Percentiles rank a stretch among this genome's conserved stretches.
These are phyloP conservation scores for Arion vulgaris DNA, from an alignment of 1,140 invertebrate species.

Conservation along the genomic window DNA sequence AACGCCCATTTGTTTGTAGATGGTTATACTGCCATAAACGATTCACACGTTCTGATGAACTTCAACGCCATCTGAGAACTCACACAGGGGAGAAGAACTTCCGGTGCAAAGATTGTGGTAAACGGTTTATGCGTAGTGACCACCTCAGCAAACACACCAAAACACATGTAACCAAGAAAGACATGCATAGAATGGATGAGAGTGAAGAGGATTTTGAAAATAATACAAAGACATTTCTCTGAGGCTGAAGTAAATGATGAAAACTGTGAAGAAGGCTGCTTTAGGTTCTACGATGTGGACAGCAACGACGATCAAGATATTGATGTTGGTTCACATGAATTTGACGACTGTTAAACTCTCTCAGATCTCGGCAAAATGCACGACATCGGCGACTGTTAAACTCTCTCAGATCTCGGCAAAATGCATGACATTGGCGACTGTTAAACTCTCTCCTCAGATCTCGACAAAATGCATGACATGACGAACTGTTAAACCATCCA, in stretches of 20 bases:
- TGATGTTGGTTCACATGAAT: not conserved
- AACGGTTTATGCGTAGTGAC: slow-evolving; percentile 90
- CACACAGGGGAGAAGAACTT: slow-evolving; percentile 97
- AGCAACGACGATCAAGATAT: slow-evolving; percentile 3
- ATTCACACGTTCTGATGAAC: slow-evolving; percentile 94
- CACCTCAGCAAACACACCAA: slow-evolving; percentile 72
- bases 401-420: not conserved
- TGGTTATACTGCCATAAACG: slow-evolving; percentile 90
- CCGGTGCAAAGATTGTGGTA: slow-evolving; percentile 87
- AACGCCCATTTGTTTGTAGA: slow-evolving; percentile 79
- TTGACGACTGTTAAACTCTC: not conserved
- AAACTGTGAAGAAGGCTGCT: not conserved
- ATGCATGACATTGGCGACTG: not conserved
- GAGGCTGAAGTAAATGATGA: not conserved
- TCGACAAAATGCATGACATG: not conserved
- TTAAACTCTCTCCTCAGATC: not conserved
- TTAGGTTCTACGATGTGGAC: not conserved
- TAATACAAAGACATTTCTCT: too few relatives aligned
- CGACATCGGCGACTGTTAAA: not conserved
- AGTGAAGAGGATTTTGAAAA: too few relatives aligned
- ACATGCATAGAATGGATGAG: not conserved
- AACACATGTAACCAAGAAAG: slow-evolving; percentile 55
- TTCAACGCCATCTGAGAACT: slow-evolving; percentile 89
- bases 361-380: not conserved
- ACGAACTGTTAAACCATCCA: not conserved